phyloP scores from a whole-genome alignment of 1,140 invertebrate genomes.

The Leptoteleia sp. region DNA sequence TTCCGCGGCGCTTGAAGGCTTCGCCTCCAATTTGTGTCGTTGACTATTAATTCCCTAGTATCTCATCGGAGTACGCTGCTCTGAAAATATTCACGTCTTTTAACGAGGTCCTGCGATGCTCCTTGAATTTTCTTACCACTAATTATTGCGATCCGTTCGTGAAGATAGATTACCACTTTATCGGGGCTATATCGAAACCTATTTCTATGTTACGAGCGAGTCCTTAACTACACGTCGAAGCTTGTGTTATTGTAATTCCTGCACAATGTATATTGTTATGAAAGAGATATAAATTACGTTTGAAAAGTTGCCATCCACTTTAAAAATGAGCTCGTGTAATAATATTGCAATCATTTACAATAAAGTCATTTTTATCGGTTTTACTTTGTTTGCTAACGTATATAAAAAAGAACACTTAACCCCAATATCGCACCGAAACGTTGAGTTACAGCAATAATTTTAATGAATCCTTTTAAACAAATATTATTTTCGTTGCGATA shows the following conservation, averaged over 20 bases:
- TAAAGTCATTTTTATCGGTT: conserved; percentile 4
- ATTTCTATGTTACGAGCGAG: neutral
- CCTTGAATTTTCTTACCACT: conserved; percentile 54
- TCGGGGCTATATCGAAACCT: neutral
- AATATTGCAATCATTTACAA: conserved; percentile 2
- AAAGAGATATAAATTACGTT: neutral
- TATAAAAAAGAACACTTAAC: conserved; percentile 14
- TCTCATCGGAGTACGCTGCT: conserved; percentile 48
- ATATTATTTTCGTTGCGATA: conserved; percentile 9
- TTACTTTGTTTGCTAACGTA: neutral
- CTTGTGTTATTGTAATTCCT: conserved; percentile 1
- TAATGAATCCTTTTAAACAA: conserved; percentile 17
- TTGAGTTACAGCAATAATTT: conserved; percentile 2
- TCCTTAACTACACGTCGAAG: neutral
- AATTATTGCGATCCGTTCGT: conserved; percentile 41
- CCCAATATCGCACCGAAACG: conserved; percentile 2
- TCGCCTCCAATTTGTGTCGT: conserved; percentile 78
- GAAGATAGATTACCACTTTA: conserved; percentile 25
- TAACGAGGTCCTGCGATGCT: conserved; percentile 57
- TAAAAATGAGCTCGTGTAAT: neutral
- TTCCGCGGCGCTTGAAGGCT: conserved; percentile 73
- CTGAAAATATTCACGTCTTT: conserved; percentile 61
- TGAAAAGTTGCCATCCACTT: neutral
- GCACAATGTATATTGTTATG: neutral
- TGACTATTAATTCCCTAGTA: conserved; percentile 76